Evolutionary conservation across 2,113 vertebrate genomes (phyloP), one percentile per base, ranked within the genome.

Genomic region (Aramus guarauna): DNA sequence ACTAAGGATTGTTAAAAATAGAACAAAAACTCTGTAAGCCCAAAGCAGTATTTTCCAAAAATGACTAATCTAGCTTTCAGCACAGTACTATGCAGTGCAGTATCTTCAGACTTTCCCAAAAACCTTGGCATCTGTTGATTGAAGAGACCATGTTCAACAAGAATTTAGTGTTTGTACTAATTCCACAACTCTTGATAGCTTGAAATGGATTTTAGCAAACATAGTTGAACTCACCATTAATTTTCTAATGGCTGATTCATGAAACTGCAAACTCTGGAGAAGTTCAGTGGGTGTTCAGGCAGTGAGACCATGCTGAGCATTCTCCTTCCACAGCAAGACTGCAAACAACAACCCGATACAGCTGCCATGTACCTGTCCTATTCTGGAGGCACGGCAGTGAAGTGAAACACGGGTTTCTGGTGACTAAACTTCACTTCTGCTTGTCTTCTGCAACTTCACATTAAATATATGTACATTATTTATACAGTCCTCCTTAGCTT

Each of bases 381-480:
- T 52, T 39, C 71, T 60, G 63, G 39, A 60, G 79, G 80, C 53
- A 23, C 20, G 12, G 67, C 75, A 86, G 24, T 59, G 62, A 32
- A 45, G 8, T 10, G 39, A 43, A 53, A 27, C 20, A 0, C 3
- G 15, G 13, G 8, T 66, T 3, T 41, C 37, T 81, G 63, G 34
- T 56, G 27, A 47, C 36, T 37, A 19, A 41, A 37, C 48, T 81
- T 52, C 45, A 53, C 50, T 43, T 67, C 62, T 55, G 19, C 55
- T 47, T 91, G 27, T 26, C 37, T 76, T 53, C 32, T 48, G 34
- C 23, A 72, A 2, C 12, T 82, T 56, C 47, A 29, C 48, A 5
- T 64, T 71, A 64, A 11, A 8, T 16, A 1, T 1, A 2, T 3
- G 4, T 17, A 53, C 52, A 29, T 16, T 16, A 29, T 5, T 15